Conservation (phyloP, 2,113 vertebrate genomes). For the Anolis carolinensis region DNA sequence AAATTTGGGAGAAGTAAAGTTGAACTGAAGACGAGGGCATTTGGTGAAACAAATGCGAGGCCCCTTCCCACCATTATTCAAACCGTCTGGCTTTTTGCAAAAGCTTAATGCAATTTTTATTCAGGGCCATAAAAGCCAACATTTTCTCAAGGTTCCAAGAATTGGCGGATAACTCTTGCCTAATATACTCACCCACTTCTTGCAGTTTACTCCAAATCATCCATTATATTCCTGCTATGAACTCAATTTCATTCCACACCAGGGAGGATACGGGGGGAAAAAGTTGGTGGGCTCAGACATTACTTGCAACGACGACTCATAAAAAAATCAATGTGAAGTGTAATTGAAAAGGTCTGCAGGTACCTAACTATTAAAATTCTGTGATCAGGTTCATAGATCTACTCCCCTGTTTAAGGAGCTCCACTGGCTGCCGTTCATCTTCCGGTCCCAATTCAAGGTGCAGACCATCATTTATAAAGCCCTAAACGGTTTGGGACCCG, state of each 20-base stretch:
- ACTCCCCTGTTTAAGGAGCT: no score
- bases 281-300: constrained; percentile 59
- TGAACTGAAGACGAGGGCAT: not conserved
- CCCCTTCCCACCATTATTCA: constrained; percentile 7
- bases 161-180: constrained; percentile 57
- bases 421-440: no score
- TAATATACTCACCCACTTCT: constrained; percentile 4
- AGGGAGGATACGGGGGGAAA: constrained; percentile 56
- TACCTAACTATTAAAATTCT: constrained; percentile 60
- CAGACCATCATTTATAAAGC: no score
- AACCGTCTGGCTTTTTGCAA: constrained; percentile 54
- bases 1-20: not conserved
- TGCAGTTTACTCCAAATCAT: constrained; percentile 60
- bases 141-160: constrained; percentile 54
- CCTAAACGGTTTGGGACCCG: no score
- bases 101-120: constrained; percentile 67
- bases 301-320: constrained; percentile 60
- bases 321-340: constrained; percentile 70
- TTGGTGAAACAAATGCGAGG: constrained; percentile 46
- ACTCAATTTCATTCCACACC: constrained; percentile 73
- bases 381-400: constrained; percentile 61
- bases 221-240: constrained; percentile 64
- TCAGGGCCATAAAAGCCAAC: constrained; percentile 55
- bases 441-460: no score
- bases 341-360: constrained; percentile 70